Conservation (phyloP, 2,113 vertebrate species). For the Channa maculata region DNA sequence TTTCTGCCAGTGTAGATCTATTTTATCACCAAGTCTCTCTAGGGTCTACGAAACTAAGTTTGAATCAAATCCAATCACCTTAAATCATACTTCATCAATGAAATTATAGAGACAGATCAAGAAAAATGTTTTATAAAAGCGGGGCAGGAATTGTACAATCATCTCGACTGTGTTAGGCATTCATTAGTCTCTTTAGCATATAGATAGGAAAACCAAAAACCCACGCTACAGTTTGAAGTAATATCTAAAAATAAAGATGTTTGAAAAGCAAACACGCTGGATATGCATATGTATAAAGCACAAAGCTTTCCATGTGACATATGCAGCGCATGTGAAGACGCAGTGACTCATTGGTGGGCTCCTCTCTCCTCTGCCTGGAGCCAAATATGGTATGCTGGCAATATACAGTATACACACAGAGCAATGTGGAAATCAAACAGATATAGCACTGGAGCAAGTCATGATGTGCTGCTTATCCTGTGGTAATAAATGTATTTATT, state of each 20-base stretch:
- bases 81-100: too few species aligned
- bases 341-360: constrained; percentile 39
- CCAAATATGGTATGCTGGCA: constrained; percentile 46
- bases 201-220: constrained; percentile 14
- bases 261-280: constrained; percentile 14
- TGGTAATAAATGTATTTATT: not conserved
- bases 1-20: too few species aligned
- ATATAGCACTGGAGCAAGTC: not conserved
- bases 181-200: too few species aligned
- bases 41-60: too few species aligned
- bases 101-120: too few species aligned
- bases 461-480: not conserved
- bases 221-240: constrained; percentile 25
- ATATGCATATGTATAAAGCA: constrained; percentile 35
- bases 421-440: constrained; percentile 24
- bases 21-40: too few species aligned
- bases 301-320: constrained; percentile 42
- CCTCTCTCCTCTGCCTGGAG: constrained; percentile 38
- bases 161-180: not conserved
- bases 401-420: constrained; percentile 40
- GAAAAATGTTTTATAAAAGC: too few species aligned
- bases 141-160: not conserved
- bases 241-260: constrained; percentile 51
- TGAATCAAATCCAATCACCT: too few species aligned
- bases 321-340: constrained; percentile 44